These are phyloP conservation scores for Caenorhabditis brenneri DNA, from an alignment of 1,140 invertebrate species.

Conservation along the genomic window DNA sequence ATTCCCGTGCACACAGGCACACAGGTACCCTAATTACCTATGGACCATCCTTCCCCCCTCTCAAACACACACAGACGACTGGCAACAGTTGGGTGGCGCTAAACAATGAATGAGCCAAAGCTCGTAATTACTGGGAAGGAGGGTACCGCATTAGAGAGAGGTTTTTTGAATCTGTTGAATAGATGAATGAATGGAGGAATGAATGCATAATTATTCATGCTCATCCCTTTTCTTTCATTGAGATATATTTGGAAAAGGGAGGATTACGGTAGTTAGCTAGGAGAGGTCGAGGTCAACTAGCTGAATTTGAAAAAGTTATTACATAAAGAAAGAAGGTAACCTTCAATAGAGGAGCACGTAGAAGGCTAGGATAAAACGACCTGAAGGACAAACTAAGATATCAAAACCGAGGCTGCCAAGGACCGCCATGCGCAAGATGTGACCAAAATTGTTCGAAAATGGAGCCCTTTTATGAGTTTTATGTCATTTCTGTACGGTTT, in stretches of 20 bases:
- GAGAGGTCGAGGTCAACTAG: no score
- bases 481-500: no score
- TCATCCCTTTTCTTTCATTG: neutral
- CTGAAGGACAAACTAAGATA: no score
- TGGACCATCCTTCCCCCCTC: neutral
- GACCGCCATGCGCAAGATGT: no score
- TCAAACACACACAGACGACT: no score
- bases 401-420: no score
- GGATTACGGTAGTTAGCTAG: neutral
- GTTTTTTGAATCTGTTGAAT: slow-evolving; percentile 22
- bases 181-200: neutral
- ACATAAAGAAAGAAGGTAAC: no score
- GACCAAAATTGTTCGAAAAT: no score
- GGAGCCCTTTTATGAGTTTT: no score
- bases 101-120: neutral
- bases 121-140: neutral
- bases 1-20: neutral
- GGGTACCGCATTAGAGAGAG: neutral
- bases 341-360: no score
- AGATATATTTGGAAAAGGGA: neutral
- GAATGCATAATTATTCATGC: slow-evolving; percentile 18
- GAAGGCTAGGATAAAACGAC: no score
- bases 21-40: neutral
- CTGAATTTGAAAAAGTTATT: no score
- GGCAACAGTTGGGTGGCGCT: slow-evolving; percentile 31